Evolutionary conservation across 2,888 invertebrate species (phyloP).

Genomic region (Erebia epiphron): DNA sequence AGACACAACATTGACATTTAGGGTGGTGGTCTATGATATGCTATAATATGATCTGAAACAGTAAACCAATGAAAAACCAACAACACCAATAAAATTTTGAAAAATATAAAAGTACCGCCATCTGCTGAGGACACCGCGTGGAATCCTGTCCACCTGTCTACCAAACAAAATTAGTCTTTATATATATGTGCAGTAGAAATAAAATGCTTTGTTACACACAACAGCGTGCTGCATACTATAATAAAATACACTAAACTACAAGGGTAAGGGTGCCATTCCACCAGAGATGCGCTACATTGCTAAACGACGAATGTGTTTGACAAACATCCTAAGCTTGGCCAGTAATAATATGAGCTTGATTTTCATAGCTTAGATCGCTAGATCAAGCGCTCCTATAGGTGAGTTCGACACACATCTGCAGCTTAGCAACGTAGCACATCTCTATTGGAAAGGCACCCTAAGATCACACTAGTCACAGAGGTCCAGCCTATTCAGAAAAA

Average conservation of each 20-base stretch:
- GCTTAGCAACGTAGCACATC: no score
- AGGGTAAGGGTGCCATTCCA: no score
- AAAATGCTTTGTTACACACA: background rate
- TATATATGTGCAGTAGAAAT: background rate
- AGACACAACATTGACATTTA: background rate
- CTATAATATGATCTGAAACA: background rate
- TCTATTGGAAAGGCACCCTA: no score
- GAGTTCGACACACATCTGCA: no score
- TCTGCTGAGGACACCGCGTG: conserved; percentile 64
- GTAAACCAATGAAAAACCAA: conserved; percentile 41
- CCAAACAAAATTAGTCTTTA: conserved; percentile 58
- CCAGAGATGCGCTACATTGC: no score
- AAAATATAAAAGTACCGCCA: conserved; percentile 64
- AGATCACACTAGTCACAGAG: no score
- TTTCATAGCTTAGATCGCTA: no score
- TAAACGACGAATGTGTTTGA: no score
- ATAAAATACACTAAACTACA: background rate
- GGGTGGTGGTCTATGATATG: conserved; percentile 1
- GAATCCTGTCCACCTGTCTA: conserved; percentile 75
- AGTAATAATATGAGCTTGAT: no score
- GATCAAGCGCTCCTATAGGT: no score
- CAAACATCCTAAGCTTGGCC: no score
- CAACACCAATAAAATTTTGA: conserved; percentile 45
- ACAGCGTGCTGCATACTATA: conserved; percentile 13
- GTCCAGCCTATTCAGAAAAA: no score